These are phyloP conservation scores for Drosophila barbarae DNA, from an alignment of 2,888 invertebrate genomes.

Conservation along the genomic window DNA sequence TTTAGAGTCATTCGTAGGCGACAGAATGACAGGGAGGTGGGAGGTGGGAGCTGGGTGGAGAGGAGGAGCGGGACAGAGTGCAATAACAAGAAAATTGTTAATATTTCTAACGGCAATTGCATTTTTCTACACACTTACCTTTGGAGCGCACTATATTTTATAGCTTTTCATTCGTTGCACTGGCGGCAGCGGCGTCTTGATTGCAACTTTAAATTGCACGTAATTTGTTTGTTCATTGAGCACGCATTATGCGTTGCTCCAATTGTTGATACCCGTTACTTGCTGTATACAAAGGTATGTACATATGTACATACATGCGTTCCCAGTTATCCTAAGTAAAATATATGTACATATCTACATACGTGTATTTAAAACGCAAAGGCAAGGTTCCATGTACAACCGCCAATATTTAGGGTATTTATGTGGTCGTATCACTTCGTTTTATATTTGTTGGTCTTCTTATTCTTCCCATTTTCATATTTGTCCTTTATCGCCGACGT, in stretches of 20 bases:
- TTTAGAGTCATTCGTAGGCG: slow-evolving; percentile 7
- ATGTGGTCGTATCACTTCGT: not conserved
- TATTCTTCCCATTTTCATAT: slow-evolving; percentile 20
- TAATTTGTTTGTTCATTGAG: slow-evolving; percentile 48
- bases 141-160: not conserved
- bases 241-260: slow-evolving; percentile 35
- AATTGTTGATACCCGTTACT: slow-evolving; percentile 18
- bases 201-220: slow-evolving; percentile 42
- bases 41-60: not conserved
- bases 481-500: slow-evolving; percentile 40
- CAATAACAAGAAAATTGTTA: slow-evolving; percentile 53
- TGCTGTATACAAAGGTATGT: not conserved
- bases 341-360: no score
- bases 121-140: slow-evolving; percentile 10
- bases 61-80: slow-evolving; percentile 7
- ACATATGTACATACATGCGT: not conserved
- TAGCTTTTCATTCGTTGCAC: slow-evolving; percentile 1
- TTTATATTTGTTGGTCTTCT: slow-evolving; percentile 6
- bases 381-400: not conserved
- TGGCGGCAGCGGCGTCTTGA: slow-evolving; percentile 26
- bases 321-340: not conserved
- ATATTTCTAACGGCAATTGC: slow-evolving; percentile 54
- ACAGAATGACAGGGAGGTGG: slow-evolving; percentile 1
- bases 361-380: not conserved
- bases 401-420: not conserved